phyloP scores from a whole-genome alignment of 2,888 invertebrate genomes.

The Agrotis exclamationis region DNA sequence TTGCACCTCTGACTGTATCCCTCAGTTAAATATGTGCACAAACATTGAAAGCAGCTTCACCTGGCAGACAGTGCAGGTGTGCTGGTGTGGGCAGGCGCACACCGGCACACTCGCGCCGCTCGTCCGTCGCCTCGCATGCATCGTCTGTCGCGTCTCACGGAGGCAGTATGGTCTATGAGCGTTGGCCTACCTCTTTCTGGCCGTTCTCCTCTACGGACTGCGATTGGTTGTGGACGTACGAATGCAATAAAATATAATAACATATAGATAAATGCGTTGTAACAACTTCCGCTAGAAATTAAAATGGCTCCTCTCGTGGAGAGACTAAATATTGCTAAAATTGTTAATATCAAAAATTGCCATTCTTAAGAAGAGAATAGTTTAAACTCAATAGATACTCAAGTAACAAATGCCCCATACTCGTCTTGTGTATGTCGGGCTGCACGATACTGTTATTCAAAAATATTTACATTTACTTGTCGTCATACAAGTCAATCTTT shows the following conservation, averaged over 20 bases:
- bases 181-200: conserved; percentile 89
- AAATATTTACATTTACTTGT: conserved; percentile 90
- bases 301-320: conserved; percentile 82
- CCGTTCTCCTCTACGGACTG: conserved; percentile 91
- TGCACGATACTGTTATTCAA: conserved; percentile 81
- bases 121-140: conserved; percentile 72
- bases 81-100: conserved; percentile 32
- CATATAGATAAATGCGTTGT: conserved; percentile 90
- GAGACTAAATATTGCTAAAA: conserved; percentile 80
- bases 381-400: conserved; percentile 83
- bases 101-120: conserved; percentile 33
- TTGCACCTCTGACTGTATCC: conserved; percentile 41
- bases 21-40: conserved; percentile 57
- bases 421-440: conserved; percentile 84
- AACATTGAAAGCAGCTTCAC: conserved; percentile 65
- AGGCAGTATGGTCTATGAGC: conserved; percentile 80
- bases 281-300: conserved; percentile 87
- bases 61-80: conserved; percentile 39
- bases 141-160: conserved; percentile 78
- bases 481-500: conserved; percentile 86
- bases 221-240: conserved; percentile 91
- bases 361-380: conserved; percentile 85
- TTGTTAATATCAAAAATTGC: conserved; percentile 79
- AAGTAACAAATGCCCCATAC: conserved; percentile 87
- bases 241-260: conserved; percentile 91